Evolutionary conservation across 2,113 vertebrate genomes (phyloP), one percentile per base, ranked within the genome.

Genomic region (Symphodus melops): DNA sequence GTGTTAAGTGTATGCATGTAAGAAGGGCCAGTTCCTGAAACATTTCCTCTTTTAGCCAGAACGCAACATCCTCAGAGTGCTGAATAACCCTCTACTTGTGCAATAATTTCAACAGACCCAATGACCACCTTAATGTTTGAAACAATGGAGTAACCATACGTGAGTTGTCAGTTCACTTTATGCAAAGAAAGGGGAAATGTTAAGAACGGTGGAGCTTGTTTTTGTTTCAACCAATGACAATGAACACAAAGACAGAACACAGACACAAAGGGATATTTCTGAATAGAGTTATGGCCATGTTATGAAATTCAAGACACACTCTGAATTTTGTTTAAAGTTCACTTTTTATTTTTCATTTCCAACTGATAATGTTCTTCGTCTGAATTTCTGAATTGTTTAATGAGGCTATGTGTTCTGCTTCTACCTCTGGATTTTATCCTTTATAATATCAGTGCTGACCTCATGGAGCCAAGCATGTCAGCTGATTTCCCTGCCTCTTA

Each of bases 11-110:
- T 10, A 23, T 16, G 20, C 2, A 1, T 21, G 8, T 19, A 12
- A 12, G 4, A 56, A 56, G 48, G 41, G 9, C 5, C 8, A 13
- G 2, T 10, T 23, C 8, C 53, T 42, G 13, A 28, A 33, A 57
- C 8, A 23, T 37, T 81, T 78, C 75, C 63, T 68, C 58, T 70
- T 65, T 68, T 8, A 52, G 8, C n/a, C 16, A 8, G 23, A 52
- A 59, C 60, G 21, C 13, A 53, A 68, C 46, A 46, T 69, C 60
- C 39, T 44, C n/a, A 9, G 10, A 16, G n/a, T 37, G 36, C 19
- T 53, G 23, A 59, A 9, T 44, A 53, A 59, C n/a, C 6, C 17
- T 36, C 3, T 23, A 1, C 16, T 63, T 72, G 46, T 51, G 61
- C 44, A 78, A 71, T 19, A 48, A 23, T 51, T 37, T 1, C 2